These are phyloP conservation scores for Gavia stellata DNA, from an alignment of 2,113 vertebrate species.

Conservation along the genomic window DNA sequence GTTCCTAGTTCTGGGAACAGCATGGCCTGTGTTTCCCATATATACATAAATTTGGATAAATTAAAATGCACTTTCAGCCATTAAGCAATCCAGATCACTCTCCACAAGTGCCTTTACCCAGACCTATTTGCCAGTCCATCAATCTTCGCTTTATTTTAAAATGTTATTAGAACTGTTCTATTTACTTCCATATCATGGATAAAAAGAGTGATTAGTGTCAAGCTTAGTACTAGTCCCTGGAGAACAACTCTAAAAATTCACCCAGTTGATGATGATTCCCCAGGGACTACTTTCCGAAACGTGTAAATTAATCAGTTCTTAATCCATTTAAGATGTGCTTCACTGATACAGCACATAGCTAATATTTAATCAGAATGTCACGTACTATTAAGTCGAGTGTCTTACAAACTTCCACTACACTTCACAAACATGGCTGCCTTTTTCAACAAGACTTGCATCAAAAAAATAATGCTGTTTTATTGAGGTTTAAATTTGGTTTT, in stretches of 20 bases:
- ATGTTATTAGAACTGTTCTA: conserved; percentile 25
- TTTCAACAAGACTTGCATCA: background rate
- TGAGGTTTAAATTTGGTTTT: background rate
- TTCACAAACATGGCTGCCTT: background rate
- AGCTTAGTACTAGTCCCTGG: conserved; percentile 17
- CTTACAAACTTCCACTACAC: background rate
- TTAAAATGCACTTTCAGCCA: background rate
- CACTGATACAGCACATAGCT: conserved; percentile 46
- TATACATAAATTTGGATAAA: background rate
- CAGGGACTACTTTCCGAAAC: background rate
- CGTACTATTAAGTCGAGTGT: background rate
- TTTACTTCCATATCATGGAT: conserved; percentile 33
- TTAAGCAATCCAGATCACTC: background rate
- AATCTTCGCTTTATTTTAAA: conserved; percentile 13
- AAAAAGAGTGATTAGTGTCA: conserved; percentile 57
- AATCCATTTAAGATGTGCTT: conserved; percentile 60
- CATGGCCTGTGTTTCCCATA: background rate
- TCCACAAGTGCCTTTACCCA: background rate
- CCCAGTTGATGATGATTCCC: conserved; percentile 54
- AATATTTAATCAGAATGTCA: conserved; percentile 58
- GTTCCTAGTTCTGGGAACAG: background rate
- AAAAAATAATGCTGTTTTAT: background rate
- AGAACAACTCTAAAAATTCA: conserved; percentile 41
- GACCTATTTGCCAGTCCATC: conserved; percentile 23
- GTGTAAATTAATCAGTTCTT: conserved; percentile 60